Conservation (phyloP, 2,888 invertebrate genomes). For the Drosophila falleni region DNA sequence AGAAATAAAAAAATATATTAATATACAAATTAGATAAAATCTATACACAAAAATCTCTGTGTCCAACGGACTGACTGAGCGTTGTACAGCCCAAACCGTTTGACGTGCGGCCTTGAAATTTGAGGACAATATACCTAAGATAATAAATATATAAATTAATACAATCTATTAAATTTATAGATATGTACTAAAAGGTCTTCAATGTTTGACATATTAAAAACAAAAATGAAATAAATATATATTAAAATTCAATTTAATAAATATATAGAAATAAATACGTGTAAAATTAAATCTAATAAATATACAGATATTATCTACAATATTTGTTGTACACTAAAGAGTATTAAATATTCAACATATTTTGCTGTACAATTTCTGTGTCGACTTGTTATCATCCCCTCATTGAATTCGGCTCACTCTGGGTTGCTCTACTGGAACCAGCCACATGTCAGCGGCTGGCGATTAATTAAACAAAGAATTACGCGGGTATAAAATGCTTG, state of each 20-base stretch:
- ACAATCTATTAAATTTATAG: not conserved
- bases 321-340: slow-evolving; percentile 13
- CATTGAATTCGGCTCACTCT: slow-evolving; percentile 47
- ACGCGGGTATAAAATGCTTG: slow-evolving; percentile 83
- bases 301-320: no score
- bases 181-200: not conserved
- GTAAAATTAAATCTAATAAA: not conserved
- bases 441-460: slow-evolving; percentile 76
- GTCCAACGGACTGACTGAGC: no score
- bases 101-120: no score
- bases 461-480: slow-evolving; percentile 82
- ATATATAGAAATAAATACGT: not conserved
- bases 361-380: no score
- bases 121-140: not conserved
- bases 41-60: no score
- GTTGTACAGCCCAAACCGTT: no score
- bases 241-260: no score
- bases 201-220: not conserved
- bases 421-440: slow-evolving; percentile 75
- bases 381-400: slow-evolving; percentile 69
- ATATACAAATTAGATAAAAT: no score
- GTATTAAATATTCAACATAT: slow-evolving; percentile 31
- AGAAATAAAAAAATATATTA: no score
- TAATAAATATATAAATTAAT: not conserved
- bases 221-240: not conserved